Conservation (phyloP, 1,140 invertebrate genomes). For the Megalopta genalis region DNA sequence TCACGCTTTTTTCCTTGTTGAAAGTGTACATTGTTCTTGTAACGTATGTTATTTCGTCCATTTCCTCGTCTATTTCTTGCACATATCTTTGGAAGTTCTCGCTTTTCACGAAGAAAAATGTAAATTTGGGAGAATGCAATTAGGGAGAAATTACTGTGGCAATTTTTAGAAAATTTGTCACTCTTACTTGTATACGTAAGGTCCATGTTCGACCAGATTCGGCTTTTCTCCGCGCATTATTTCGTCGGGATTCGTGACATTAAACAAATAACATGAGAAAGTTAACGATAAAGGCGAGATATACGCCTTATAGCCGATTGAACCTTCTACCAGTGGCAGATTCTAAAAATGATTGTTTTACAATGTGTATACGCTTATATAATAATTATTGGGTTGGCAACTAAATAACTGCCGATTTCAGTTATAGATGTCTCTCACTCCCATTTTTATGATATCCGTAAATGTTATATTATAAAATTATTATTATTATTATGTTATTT, state of each 20-base stretch:
- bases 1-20: slow-evolving; percentile 47
- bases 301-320: slow-evolving; percentile 17
- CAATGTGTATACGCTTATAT: neutral
- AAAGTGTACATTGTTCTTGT: slow-evolving; percentile 48
- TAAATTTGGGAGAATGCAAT: too few relatives aligned
- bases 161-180: too few relatives aligned
- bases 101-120: slow-evolving; percentile 23
- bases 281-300: neutral
- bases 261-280: slow-evolving; percentile 46
- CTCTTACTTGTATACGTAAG: slow-evolving; percentile 63
- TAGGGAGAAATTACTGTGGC: too few relatives aligned
- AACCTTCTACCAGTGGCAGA: neutral
- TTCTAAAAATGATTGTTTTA: neutral
- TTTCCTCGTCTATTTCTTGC: slow-evolving; percentile 37
- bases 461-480: too few relatives aligned
- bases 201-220: slow-evolving; percentile 55
- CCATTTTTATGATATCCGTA: too few relatives aligned
- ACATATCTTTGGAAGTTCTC: slow-evolving; percentile 46
- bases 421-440: too few relatives aligned
- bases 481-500: too few relatives aligned
- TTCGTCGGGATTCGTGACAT: slow-evolving; percentile 63
- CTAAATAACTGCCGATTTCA: too few relatives aligned
- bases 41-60: slow-evolving; percentile 57
- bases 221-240: slow-evolving; percentile 58
- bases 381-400: too few relatives aligned